Base-by-base conservation (phyloP, 1,140 invertebrate genomes). In the Anoplolepis gracilipes region DNA sequence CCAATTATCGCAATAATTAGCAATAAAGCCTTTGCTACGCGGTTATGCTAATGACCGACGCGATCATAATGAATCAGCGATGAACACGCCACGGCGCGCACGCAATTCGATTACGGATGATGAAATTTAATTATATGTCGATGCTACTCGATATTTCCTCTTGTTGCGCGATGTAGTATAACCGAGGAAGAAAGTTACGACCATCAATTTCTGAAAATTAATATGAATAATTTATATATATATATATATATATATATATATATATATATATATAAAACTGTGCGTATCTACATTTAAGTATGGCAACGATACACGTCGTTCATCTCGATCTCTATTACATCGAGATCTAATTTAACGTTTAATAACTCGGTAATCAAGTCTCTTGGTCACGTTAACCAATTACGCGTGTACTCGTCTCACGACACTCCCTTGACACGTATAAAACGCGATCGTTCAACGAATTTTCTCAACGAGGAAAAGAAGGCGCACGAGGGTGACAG, bases 1-100 rank as follows among this genome's bases (percentile, higher is more conserved):
- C 67, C 78, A 82, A 82, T 82, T 82, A 82, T 82, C 78, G 67
- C 55, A 82, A 82, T 72, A 82, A 82, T 82, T 82, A 82, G 78
- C 67, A 82, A 73, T 67, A 82, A 82, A 82, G 67, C 78, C 55
- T 72, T 55, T 82, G 67, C 78, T 82, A 28, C 78, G 78, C 39
- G 78, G 78, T 82, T 82, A 82, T 82, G 78, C 72, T 82, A 82
- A 82, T 82, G 78, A 82, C 78, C 78, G 42, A 46, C 78, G 78
- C 67, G 78, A 82, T 82, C 78, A 36, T 82, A 82, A 82, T 73
- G 78, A 82, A 82, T 82, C 78, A 59, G 49, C 78, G 78, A 82
- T 82, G 78, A 59, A 73, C 78, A 73, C 65, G 78, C 78, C 36
- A 73, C 36, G 36, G 53, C 59, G 67, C 78, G 67, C 67, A 82